A percentile compares a stretch with the other conserved stretches of the same genome.
Conservation (phyloP, 2,113 vertebrate species). For the Siniperca knerii region DNA sequence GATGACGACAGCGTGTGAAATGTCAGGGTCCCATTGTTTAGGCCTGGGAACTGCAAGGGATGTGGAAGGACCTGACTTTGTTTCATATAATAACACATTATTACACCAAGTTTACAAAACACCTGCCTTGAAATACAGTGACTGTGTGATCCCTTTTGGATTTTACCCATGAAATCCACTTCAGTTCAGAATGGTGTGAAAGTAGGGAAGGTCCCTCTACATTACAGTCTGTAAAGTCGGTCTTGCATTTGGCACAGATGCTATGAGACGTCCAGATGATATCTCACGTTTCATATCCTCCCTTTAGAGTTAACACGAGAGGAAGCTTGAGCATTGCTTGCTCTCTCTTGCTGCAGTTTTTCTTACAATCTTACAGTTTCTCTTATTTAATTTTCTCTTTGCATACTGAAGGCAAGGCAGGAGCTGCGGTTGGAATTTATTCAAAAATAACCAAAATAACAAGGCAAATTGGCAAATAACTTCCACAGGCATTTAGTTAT, state of each 20-base stretch:
- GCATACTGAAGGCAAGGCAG: not conserved
- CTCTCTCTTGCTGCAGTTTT: not conserved
- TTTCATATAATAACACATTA: constrained; percentile 38
- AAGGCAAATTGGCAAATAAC: not conserved
- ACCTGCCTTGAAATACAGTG: not conserved
- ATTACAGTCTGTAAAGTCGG: not conserved
- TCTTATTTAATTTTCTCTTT: not conserved
- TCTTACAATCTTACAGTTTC: not conserved
- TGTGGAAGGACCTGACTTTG: not conserved
- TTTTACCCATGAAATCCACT: not conserved
- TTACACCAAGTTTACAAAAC: constrained; percentile 28
- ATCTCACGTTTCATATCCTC: constrained; percentile 8
- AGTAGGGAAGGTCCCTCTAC: not conserved
- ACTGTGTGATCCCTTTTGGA: not conserved
- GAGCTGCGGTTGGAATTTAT: not conserved
- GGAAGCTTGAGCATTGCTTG: not conserved
- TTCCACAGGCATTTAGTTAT: not conserved
- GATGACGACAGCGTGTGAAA: constrained; percentile 12
- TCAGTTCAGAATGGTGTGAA: not conserved
- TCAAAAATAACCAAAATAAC: not conserved
- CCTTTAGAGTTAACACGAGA: not conserved
- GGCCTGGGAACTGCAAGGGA: not conserved
- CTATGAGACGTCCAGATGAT: constrained; percentile 11
- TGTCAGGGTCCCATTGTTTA: not conserved
- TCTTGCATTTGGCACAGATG: constrained; percentile 5